Base-by-base conservation (phyloP, 2,113 vertebrate genomes). In the Otis tarda region DNA sequence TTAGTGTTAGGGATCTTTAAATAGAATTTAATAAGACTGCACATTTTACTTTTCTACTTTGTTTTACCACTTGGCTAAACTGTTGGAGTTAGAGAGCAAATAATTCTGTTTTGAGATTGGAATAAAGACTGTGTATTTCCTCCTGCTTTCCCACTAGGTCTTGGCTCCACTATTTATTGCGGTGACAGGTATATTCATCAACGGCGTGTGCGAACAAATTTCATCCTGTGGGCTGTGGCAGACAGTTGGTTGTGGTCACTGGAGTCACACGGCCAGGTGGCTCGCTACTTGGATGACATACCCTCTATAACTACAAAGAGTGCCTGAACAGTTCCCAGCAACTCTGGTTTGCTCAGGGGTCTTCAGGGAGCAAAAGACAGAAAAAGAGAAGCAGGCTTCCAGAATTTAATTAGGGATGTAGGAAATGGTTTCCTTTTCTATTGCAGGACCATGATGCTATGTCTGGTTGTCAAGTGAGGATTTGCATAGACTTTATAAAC, bases 171-270 rank as follows among this genome's bases (percentile, higher is more conserved):
- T 61, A 37, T 87, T 94, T 88, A 24, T 89, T 89, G 49, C 52
- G 39, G 41, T 94, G 92, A 92, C 92, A 96, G 86, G 89, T 87
- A 22, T 71, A 95, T 95, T 93, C 76, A 96, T 95, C 89, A 94
- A 12, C 61, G 19, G n/a, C 1, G 2, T 15, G 15, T 56, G 65
- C 15, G 83, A 84, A 33, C n/a, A 65, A 22, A 78, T 83, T 65
- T 52, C 52, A 67, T 83, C 71, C 76, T 47, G 24, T 50, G 73
- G 60, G 49, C 64, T 56, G 27, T 77, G 71, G 63, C 20, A 35
- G 93, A 84, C 69, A 45, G 50, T 45, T 31, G 47, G 65, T 49
- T 27, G 9, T 43, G 74, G 77, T 59, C 89, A n/a, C 64, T 9
- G 16, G 82, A 68, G 76, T 76, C 86, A 15, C 76, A 13, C 3